These are phyloP conservation scores for Leptoteleia sp. DNA, from an alignment of 1,140 invertebrate species.

Conservation along the genomic window DNA sequence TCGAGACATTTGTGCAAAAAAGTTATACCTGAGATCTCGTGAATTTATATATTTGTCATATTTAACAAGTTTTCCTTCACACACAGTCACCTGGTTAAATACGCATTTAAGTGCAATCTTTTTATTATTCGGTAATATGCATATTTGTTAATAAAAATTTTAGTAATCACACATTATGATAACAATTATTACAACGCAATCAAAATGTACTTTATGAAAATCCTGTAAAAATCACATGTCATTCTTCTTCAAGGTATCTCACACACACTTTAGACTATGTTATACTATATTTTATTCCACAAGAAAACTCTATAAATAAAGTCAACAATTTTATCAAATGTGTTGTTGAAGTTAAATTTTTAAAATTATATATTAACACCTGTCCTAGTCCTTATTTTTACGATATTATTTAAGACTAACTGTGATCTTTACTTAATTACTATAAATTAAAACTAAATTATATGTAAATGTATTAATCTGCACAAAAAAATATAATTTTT, in stretches of 20 bases:
- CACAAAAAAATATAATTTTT: too few relatives aligned
- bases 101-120: constrained; percentile 33
- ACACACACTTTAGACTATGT: constrained; percentile 61
- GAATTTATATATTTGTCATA: constrained; percentile 17
- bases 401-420: too few relatives aligned
- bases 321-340: constrained; percentile 55
- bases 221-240: constrained; percentile 50
- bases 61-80: constrained; percentile 29
- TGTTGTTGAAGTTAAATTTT: constrained; percentile 25
- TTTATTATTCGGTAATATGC: constrained; percentile 25
- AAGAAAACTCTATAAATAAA: constrained; percentile 60
- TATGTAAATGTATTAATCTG: too few relatives aligned
- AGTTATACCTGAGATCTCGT: constrained; percentile 6
- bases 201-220: constrained; percentile 36
- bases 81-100: constrained; percentile 24
- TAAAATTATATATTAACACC: not conserved
- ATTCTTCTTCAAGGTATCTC: constrained; percentile 52
- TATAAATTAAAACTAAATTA: too few relatives aligned
- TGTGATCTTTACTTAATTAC: too few relatives aligned
- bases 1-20: constrained; percentile 27
- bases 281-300: constrained; percentile 63
- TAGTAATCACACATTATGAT: constrained; percentile 18
- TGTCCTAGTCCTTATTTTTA: too few relatives aligned
- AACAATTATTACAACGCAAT: constrained; percentile 13
- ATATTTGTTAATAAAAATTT: constrained; percentile 28